A percentile compares a stretch with the other conserved stretches of the same genome.
Conservation (phyloP, 2,113 vertebrate species). For the Halichoeres trimaculatus region DNA sequence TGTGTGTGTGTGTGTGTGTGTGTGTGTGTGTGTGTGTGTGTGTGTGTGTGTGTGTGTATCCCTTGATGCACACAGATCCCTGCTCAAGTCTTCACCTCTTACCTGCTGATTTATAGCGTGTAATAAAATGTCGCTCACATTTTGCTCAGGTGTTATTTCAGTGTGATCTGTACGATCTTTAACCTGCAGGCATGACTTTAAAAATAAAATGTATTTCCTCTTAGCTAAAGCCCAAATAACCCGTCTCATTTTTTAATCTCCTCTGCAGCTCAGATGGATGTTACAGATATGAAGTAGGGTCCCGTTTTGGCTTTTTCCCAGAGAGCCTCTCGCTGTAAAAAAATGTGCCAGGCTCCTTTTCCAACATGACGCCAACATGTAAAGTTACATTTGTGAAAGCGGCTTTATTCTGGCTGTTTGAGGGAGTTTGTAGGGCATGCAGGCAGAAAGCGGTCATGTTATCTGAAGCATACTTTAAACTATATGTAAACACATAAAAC, state of each 20-base stretch:
- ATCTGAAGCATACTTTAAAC: neutral
- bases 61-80: neutral
- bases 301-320: neutral
- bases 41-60: neutral
- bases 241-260: slow-evolving; percentile 5
- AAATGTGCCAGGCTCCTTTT: neutral
- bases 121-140: neutral
- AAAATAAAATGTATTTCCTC: neutral
- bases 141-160: neutral
- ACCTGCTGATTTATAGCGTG: neutral
- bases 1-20: neutral
- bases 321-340: neutral
- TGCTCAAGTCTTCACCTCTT: neutral
- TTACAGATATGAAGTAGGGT: neutral
- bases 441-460: neutral
- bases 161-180: neutral
- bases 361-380: slow-evolving; percentile 35
- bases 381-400: slow-evolving; percentile 21
- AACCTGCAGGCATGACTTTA: too few species aligned
- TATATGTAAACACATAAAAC: neutral
- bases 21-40: neutral
- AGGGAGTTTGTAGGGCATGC: neutral
- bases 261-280: neutral
- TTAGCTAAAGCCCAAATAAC: neutral
- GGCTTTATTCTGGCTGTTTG: slow-evolving; percentile 24